Conservation (phyloP, 2,113 vertebrate genomes). For the Podarcis cretensis region DNA sequence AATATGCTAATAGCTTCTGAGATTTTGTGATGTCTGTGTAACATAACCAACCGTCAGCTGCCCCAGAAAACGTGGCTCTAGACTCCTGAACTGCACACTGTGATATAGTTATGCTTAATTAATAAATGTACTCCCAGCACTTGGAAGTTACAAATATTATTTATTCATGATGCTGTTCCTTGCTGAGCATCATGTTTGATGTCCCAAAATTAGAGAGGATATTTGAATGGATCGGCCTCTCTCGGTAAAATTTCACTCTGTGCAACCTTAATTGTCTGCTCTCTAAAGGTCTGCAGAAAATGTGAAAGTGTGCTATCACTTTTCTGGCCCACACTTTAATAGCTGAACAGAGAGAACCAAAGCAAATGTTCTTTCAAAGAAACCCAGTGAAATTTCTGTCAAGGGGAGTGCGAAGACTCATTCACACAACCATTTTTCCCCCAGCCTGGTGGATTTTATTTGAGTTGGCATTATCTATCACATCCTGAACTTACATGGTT, state of each 20-base stretch:
- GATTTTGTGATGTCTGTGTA: neutral
- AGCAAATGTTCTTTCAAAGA: neutral
- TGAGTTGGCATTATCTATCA: neutral
- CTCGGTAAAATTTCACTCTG: constrained; percentile 3
- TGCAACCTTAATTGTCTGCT: neutral
- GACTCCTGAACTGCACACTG: constrained; percentile 26
- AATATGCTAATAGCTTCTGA: neutral
- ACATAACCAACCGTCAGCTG: neutral
- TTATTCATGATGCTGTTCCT: constrained; percentile 62
- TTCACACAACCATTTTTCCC: neutral
- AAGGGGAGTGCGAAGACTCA: neutral
- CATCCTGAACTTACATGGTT: neutral
- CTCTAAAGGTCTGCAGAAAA: neutral
- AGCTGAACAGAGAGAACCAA: neutral
- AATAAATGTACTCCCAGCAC: constrained; percentile 44
- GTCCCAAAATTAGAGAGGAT: constrained; percentile 11
- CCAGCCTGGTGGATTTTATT: neutral
- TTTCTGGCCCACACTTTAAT: neutral
- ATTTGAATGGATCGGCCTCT: constrained; percentile 40
- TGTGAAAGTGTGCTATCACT: neutral
- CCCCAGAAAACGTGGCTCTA: constrained; percentile 10
- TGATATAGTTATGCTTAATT: constrained; percentile 59
- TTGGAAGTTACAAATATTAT: constrained; percentile 54
- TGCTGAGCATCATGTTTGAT: constrained; percentile 51
- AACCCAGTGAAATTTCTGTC: neutral